phyloP scores from a whole-genome alignment of 2,113 vertebrate species.

The Macaca mulatta region DNA sequence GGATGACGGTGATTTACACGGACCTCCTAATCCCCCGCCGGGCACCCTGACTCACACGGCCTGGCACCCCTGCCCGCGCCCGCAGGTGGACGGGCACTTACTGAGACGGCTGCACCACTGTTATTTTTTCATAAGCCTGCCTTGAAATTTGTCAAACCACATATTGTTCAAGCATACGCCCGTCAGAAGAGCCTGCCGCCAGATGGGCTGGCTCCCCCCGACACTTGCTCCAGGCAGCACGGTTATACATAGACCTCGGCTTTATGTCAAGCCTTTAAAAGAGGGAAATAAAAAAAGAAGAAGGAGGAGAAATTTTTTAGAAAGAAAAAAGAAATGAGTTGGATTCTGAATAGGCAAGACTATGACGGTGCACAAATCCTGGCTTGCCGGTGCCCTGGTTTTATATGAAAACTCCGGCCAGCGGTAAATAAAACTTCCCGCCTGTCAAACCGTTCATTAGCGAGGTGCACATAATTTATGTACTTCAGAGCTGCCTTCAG shows the following conservation, averaged over 20 bases:
- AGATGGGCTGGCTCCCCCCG: slow-evolving; percentile 85
- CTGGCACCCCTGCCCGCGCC: slow-evolving; percentile 90
- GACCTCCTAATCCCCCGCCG: slow-evolving; percentile 88
- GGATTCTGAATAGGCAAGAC: slow-evolving; percentile 85
- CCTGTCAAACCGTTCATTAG: slow-evolving; percentile 86
- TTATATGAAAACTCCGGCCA: slow-evolving; percentile 87
- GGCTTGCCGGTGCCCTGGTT: slow-evolving; percentile 83
- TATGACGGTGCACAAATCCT: slow-evolving; percentile 85
- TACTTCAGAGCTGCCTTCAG: slow-evolving; percentile 82
- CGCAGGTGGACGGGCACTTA: slow-evolving; percentile 92
- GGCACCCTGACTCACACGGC: slow-evolving; percentile 89
- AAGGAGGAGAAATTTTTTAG: slow-evolving; percentile 37
- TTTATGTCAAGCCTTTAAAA: slow-evolving; percentile 83
- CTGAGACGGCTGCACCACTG: slow-evolving; percentile 89
- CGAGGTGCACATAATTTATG: slow-evolving; percentile 87
- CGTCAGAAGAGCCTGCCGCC: slow-evolving; percentile 88
- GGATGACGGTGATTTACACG: slow-evolving; percentile 89
- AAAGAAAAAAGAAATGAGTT: slow-evolving; percentile 34
- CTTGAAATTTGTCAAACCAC: slow-evolving; percentile 97
- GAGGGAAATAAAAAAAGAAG: slow-evolving; percentile 56
- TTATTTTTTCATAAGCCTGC: slow-evolving; percentile 95
- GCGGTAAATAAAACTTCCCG: slow-evolving; percentile 85
- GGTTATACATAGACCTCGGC: slow-evolving; percentile 87
- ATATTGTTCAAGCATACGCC: slow-evolving; percentile 95
- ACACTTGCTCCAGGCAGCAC: slow-evolving; percentile 89